These are phyloP conservation scores for Ridgeia piscesae DNA, from an alignment of 1,140 invertebrate genomes.

Conservation along the genomic window DNA sequence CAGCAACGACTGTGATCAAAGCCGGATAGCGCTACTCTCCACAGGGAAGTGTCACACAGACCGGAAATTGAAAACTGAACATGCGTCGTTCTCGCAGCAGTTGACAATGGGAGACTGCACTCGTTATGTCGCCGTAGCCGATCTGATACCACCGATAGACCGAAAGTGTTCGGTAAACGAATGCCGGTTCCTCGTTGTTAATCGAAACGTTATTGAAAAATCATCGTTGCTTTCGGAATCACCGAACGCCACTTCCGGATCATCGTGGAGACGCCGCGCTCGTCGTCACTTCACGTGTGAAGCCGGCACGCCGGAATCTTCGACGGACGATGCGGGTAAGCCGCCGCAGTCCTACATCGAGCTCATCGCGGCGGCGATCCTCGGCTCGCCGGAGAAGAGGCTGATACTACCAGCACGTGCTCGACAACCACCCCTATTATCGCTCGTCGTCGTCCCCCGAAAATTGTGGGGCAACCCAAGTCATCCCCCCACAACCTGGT, in stretches of 20 bases:
- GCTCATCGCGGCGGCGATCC: slow-evolving; percentile 56
- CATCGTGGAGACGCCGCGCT: background rate
- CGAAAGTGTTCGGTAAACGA: background rate
- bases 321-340: slow-evolving; percentile 47
- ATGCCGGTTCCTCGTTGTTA: background rate
- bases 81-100: too few relatives aligned
- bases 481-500: slow-evolving; percentile 50
- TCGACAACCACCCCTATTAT: slow-evolving; percentile 74
- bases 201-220: background rate
- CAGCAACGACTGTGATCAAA: background rate
- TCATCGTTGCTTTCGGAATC: background rate
- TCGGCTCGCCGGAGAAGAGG: slow-evolving; percentile 49
- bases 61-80: background rate
- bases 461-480: slow-evolving; percentile 51
- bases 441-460: slow-evolving; percentile 39
- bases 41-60: background rate
- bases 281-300: background rate
- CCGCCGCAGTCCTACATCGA: slow-evolving; percentile 58
- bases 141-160: background rate
- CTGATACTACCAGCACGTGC: slow-evolving; percentile 55
- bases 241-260: background rate
- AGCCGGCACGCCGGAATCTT: background rate
- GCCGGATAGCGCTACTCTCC: background rate
- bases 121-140: background rate
- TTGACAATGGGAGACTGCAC: background rate